Conservation (phyloP, 2,113 vertebrate species). For the Neolamprologus tretocephalus region DNA sequence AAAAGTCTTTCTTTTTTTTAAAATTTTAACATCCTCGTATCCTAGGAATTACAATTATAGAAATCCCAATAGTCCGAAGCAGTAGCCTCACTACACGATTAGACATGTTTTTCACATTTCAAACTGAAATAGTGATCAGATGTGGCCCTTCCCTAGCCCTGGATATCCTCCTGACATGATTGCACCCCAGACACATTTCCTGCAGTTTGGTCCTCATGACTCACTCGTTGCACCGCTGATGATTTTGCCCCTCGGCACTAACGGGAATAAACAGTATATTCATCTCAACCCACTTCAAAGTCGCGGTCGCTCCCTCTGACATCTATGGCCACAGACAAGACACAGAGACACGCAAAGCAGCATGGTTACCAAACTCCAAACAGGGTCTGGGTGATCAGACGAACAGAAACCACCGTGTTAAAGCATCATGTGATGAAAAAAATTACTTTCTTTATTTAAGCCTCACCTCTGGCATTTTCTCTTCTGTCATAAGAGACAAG, state of each 20-base stretch:
- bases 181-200: constrained; percentile 30
- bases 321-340: constrained; percentile 16
- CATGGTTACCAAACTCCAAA: constrained; percentile 11
- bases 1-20: neutral
- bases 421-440: neutral
- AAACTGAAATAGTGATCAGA: constrained; percentile 43
- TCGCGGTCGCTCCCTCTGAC: constrained; percentile 1
- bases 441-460: neutral
- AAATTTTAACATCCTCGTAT: neutral
- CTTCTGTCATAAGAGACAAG: neutral
- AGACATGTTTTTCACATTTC: constrained; percentile 19
- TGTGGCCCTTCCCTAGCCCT: constrained; percentile 19
- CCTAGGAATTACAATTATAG: neutral
- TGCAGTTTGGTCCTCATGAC: constrained; percentile 29
- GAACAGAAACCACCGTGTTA: neutral
- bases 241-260: constrained; percentile 20
- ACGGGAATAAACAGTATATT: constrained; percentile 13
- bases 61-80: neutral
- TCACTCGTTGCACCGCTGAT: constrained; percentile 4
- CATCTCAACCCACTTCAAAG: constrained; percentile 42
- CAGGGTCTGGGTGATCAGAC: constrained; percentile 10
- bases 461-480: neutral
- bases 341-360: neutral
- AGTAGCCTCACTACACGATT: constrained; percentile 2
- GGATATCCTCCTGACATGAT: constrained; percentile 7